Evolutionary conservation across 2,113 vertebrate species (phyloP), one percentile per base, ranked within the genome.

Genomic region (Jaculus jaculus): DNA sequence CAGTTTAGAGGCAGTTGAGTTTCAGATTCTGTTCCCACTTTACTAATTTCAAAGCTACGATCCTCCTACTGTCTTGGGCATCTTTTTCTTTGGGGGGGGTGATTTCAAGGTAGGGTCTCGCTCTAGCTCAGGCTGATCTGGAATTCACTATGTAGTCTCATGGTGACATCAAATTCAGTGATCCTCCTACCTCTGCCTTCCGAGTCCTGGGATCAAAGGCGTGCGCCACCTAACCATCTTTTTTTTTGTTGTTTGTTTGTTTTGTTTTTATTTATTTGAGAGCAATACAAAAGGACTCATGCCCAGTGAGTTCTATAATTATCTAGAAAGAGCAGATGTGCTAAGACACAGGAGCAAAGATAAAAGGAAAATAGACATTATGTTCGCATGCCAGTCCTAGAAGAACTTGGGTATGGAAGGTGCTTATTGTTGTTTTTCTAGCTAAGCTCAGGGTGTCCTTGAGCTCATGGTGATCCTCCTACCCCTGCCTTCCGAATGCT

Each of bases 281-380:
- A 91, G n/a, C n/a, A n/a, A n/a, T n/a, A n/a, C n/a, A 89, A n/a
- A 34, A 95, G 6, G 16, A 39, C 30, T 94, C 6, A 83, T 89
- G 54, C 95, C 60, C 63, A 84, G 28, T 47, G 71, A 91, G 47
- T 77, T 68, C 86, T 82, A 13, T 71, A 18, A 0, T 91, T 91
- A 91, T 74, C 87, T 84, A 81, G 80, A 91, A 74, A 68, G 77
- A 95, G n/a, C 63, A 81, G 75, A 84, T 96, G 26, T 90, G 26
- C 58, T 65, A 54, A 96, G 89, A 93, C 65, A 6, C 47, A 68
- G 75, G 20, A 37, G 21, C 60, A 93, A 90, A 85, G 75, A 89
- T 90, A 72, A 90, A 93, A 93, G 71, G 51, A 63, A 96, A 94
- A 82, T 6, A 88, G 16, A 9, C 63, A 18, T 81, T 37, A 34